Evolutionary conservation across 2,888 invertebrate genomes (phyloP), one percentile per base, ranked within the genome.

Genomic region (Drosophila setosimentum): DNA sequence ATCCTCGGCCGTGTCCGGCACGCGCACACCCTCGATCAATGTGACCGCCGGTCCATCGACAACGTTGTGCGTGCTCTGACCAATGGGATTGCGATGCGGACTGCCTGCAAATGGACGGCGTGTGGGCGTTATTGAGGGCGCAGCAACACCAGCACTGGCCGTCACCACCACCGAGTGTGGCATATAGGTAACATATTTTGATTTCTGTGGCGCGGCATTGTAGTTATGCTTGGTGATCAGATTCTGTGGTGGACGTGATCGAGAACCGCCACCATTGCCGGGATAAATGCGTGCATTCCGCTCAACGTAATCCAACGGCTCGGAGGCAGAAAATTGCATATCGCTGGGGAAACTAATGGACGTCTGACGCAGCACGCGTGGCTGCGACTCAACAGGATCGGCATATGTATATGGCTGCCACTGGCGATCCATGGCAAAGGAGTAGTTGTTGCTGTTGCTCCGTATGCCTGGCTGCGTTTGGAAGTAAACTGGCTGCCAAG

Each of bases 1-100:
- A 87, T 97, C 97, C 57, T 96, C 95, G 65, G 96, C 96, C 80
- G 97, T 96, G 89, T 98, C 98, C 0, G 97, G 97, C 48, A 97
- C 96, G 68, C 97, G 94, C 0, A 96, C 95, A 6, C 93, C 93
- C 58, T 97, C 96, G 53, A 98, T 96, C 58, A 97, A 95, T 0
- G 97, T 91, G 18, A 92, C 87, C 27, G 91, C 91, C 0, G 92
- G 91, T 0, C 92, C 92, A 45, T 92, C 91, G 11, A 92, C 91
- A 6, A 91, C 89, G 59, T 67, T 87, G 68, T 86, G 80, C 8
- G 90, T 81, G 54, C 82, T 80, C 32, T 83, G 78, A 13, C 80
- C 87, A 49, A 80, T 81, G 27, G 87, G 87, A 67, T 90, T 91
- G 33, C 87, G 83, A 48, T 77, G 89, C 13, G 91, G 80, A 73